Conservation (phyloP, 2,888 invertebrate genomes). For the Eulithis testata region DNA sequence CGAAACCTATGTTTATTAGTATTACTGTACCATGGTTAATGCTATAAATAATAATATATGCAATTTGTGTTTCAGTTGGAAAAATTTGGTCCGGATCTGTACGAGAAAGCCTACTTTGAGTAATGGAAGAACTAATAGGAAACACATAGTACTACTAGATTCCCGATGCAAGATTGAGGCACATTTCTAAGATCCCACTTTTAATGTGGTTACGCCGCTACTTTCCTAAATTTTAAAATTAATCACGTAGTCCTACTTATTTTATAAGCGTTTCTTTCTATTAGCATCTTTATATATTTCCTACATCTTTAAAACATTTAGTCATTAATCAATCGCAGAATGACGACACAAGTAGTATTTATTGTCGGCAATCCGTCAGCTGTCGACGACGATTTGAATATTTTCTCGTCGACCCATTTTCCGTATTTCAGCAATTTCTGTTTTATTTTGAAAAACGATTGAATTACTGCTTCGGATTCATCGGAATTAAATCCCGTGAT, state of each 20-base stretch:
- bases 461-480: slow-evolving; percentile 28
- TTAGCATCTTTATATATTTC: slow-evolving; percentile 1
- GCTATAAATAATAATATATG: too few relatives aligned
- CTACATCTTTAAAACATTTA: slow-evolving; percentile 6
- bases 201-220: too few relatives aligned
- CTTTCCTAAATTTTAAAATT: too few relatives aligned
- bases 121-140: too few relatives aligned
- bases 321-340: slow-evolving; percentile 5
- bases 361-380: slow-evolving; percentile 59
- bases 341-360: slow-evolving; percentile 56
- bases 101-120: too few relatives aligned
- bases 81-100: too few relatives aligned
- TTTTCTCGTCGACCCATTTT: slow-evolving; percentile 35
- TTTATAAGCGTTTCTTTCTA: too few relatives aligned
- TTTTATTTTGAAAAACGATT: slow-evolving; percentile 32
- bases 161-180: too few relatives aligned
- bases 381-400: slow-evolving; percentile 51
- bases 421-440: slow-evolving; percentile 37
- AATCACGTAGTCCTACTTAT: too few relatives aligned
- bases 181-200: too few relatives aligned
- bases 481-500: slow-evolving; percentile 31
- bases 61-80: too few relatives aligned
- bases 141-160: too few relatives aligned
- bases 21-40: background rate
- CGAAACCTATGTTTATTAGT: background rate